phyloP scores from a whole-genome alignment of 1,140 invertebrate genomes.

The Pachypeltis micranthus region DNA sequence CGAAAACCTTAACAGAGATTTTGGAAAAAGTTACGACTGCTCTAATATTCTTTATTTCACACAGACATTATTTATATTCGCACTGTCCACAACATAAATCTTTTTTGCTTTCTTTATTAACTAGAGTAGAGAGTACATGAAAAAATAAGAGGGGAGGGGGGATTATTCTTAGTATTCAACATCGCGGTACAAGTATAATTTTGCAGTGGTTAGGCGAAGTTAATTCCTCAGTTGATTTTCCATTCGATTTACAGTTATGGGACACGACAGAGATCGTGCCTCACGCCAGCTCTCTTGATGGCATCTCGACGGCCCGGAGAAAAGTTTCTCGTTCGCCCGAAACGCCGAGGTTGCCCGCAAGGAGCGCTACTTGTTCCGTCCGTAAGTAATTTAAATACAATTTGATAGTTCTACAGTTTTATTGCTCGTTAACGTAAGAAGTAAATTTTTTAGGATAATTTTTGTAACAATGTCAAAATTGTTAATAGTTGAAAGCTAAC shows the following conservation, averaged over 20 bases:
- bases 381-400: conserved; percentile 38
- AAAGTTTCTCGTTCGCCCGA: conserved; percentile 13
- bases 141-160: too few relatives aligned
- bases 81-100: too few relatives aligned
- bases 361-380: conserved; percentile 43
- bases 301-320: conserved; percentile 18
- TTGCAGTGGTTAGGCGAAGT: background rate
- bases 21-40: too few relatives aligned
- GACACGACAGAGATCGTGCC: conserved; percentile 21
- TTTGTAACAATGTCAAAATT: too few relatives aligned
- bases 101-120: background rate
- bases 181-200: background rate
- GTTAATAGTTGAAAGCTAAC: too few relatives aligned
- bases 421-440: too few relatives aligned
- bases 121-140: background rate
- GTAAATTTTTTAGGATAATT: too few relatives aligned
- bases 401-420: background rate
- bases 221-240: background rate
- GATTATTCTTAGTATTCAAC: too few relatives aligned
- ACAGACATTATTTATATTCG: too few relatives aligned
- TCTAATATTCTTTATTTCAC: too few relatives aligned
- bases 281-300: conserved; percentile 28
- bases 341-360: conserved; percentile 18
- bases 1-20: too few relatives aligned
- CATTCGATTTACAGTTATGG: conserved; percentile 1